phyloP scores from a whole-genome alignment of 2,113 vertebrate species.

The Menidia beryllina region DNA sequence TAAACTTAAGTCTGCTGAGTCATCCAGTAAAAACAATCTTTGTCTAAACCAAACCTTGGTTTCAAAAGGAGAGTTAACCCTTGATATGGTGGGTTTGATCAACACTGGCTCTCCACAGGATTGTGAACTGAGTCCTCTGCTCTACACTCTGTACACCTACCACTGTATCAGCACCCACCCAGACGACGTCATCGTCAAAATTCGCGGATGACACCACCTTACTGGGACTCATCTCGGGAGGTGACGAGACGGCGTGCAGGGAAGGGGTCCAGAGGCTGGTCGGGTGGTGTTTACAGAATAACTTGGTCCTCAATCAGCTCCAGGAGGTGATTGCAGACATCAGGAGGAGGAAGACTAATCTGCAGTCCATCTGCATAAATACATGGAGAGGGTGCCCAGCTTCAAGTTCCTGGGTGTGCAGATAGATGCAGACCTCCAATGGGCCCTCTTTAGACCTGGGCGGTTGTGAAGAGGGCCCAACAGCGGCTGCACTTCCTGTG shows the following conservation, averaged over 20 bases:
- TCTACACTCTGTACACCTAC: neutral
- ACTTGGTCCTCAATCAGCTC: neutral
- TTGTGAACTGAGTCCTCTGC: too few relatives aligned
- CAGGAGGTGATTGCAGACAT: neutral
- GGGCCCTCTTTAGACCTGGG: too few relatives aligned
- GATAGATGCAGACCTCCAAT: neutral
- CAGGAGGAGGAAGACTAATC: neutral
- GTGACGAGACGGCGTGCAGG: neutral
- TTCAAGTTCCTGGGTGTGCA: neutral
- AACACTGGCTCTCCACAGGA: too few relatives aligned
- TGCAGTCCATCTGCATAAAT: neutral
- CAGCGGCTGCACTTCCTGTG: neutral
- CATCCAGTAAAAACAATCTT: constrained; percentile 41
- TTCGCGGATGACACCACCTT: neutral
- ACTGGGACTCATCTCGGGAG: neutral
- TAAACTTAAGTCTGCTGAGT: constrained; percentile 42
- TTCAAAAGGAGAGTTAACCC: neutral
- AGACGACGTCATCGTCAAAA: neutral
- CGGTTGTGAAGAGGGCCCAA: neutral
- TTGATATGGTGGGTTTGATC: too few relatives aligned
- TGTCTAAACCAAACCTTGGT: constrained; percentile 15
- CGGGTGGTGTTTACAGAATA: neutral
- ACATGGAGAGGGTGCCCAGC: neutral
- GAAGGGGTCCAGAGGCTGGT: neutral
- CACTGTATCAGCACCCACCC: neutral